Evolutionary conservation across 2,113 vertebrate genomes (phyloP).

Genomic region (Dasyurus viverrinus): DNA sequence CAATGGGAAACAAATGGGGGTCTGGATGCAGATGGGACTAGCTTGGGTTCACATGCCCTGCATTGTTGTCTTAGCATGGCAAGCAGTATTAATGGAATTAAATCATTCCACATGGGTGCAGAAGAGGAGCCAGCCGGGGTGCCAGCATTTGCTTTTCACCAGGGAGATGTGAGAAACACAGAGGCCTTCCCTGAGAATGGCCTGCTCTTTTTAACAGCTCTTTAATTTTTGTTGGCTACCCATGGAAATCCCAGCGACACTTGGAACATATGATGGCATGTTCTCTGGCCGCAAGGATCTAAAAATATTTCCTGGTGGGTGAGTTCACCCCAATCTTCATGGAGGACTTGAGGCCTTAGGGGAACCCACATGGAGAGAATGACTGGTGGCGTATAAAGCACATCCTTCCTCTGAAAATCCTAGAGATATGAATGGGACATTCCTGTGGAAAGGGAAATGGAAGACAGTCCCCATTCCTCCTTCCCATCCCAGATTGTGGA

Average conservation of each 20-base stretch:
- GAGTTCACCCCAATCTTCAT: slow-evolving; percentile 38
- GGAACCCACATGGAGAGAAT: not conserved
- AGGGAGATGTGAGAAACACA: slow-evolving; percentile 50
- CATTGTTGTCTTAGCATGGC: slow-evolving; percentile 66
- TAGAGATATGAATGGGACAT: not conserved
- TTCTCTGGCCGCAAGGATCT: slow-evolving; percentile 28
- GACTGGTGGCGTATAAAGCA: not conserved
- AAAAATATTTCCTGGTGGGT: slow-evolving; percentile 52
- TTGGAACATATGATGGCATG: slow-evolving; percentile 44
- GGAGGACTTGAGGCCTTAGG: slow-evolving; percentile 51
- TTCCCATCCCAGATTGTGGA: not conserved
- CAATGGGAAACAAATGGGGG: slow-evolving; percentile 68
- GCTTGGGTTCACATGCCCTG: slow-evolving; percentile 26
- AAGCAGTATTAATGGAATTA: slow-evolving; percentile 71
- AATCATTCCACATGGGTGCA: slow-evolving; percentile 61
- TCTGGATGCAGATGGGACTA: slow-evolving; percentile 60
- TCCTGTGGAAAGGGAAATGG: slow-evolving; percentile 1
- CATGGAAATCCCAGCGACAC: not conserved
- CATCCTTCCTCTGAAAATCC: slow-evolving; percentile 5
- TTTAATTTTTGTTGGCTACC: slow-evolving; percentile 32
- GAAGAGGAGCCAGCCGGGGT: slow-evolving; percentile 51
- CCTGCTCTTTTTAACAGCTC: slow-evolving; percentile 37
- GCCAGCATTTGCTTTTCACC: slow-evolving; percentile 57
- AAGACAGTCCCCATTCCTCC: not conserved
- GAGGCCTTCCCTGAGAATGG: slow-evolving; percentile 31